Conservation (phyloP, 2,888 invertebrate genomes). For the Drosophila neotestacea region DNA sequence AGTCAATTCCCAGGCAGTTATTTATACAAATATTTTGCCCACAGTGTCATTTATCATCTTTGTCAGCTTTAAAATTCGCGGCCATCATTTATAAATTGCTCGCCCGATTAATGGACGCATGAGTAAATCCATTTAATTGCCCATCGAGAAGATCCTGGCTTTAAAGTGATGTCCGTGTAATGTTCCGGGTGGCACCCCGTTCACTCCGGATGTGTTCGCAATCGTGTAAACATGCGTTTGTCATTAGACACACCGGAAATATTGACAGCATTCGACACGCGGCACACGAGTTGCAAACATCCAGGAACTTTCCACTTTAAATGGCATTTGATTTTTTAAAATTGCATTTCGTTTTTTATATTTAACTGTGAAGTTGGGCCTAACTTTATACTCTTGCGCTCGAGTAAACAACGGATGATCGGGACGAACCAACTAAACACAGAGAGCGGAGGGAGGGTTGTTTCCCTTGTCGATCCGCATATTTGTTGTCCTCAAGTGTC, state of each 20-base stretch:
- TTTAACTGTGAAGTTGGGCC: constrained; percentile 23
- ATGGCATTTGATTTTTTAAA: constrained; percentile 78
- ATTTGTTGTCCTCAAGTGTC: constrained; percentile 76
- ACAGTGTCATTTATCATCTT: constrained; percentile 62
- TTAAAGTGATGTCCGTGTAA: constrained; percentile 72
- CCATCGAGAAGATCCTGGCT: constrained; percentile 37
- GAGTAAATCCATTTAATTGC: constrained; percentile 81
- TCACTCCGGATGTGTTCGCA: constrained; percentile 75
- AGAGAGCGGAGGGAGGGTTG: constrained; percentile 49
- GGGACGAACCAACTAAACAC: not conserved
- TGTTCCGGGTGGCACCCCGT: constrained; percentile 62
- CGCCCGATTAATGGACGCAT: constrained; percentile 61
- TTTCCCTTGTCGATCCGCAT: constrained; percentile 49
- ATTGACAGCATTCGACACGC: constrained; percentile 76
- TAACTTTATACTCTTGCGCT: constrained; percentile 64
- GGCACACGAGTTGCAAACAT: constrained; percentile 55
- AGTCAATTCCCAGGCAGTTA: constrained; percentile 3
- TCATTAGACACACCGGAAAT: constrained; percentile 81
- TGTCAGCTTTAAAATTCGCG: constrained; percentile 48
- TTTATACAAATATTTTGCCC: constrained; percentile 30
- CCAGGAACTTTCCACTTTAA: constrained; percentile 63
- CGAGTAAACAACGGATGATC: constrained; percentile 61
- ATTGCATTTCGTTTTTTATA: constrained; percentile 48
- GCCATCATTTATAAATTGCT: constrained; percentile 79
- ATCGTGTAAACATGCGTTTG: constrained; percentile 82